phyloP scores from a whole-genome alignment of 2,113 vertebrate species.

The Scartelaos histophorus region DNA sequence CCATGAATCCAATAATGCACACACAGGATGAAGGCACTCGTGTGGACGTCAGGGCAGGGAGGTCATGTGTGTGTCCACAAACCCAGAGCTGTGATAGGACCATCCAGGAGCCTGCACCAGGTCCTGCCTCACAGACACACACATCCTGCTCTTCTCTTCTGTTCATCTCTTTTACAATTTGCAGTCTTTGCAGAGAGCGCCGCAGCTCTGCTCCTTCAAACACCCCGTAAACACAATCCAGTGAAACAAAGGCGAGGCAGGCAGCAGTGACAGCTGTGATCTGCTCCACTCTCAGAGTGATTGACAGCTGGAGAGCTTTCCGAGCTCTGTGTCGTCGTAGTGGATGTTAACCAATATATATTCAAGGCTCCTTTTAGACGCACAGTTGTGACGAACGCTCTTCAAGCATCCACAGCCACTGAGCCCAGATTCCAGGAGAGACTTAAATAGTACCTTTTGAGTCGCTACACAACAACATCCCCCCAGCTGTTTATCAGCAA shows the following conservation, averaged over 20 bases:
- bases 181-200: conserved; percentile 59
- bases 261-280: conserved; percentile 67
- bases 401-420: conserved; percentile 67
- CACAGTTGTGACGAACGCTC: conserved; percentile 68
- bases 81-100: background rate
- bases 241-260: conserved; percentile 67
- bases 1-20: too few species aligned
- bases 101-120: conserved; percentile 23
- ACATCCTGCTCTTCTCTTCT: conserved; percentile 17
- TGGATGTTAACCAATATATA: conserved; percentile 81
- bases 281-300: conserved; percentile 67
- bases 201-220: conserved; percentile 65
- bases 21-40: background rate
- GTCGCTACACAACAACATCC: conserved; percentile 72
- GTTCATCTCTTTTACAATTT: conserved; percentile 59
- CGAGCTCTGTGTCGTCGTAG: conserved; percentile 69
- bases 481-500: conserved; percentile 79
- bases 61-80: background rate
- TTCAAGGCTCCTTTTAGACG: conserved; percentile 75
- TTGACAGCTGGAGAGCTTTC: conserved; percentile 70
- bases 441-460: conserved; percentile 72
- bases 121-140: conserved; percentile 14
- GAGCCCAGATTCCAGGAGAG: conserved; percentile 61
- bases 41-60: background rate
- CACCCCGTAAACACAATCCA: conserved; percentile 61